Evolutionary conservation across 1,140 invertebrate genomes (phyloP), one percentile per base, ranked within the genome.

Genomic region (Eciton burchellii): DNA sequence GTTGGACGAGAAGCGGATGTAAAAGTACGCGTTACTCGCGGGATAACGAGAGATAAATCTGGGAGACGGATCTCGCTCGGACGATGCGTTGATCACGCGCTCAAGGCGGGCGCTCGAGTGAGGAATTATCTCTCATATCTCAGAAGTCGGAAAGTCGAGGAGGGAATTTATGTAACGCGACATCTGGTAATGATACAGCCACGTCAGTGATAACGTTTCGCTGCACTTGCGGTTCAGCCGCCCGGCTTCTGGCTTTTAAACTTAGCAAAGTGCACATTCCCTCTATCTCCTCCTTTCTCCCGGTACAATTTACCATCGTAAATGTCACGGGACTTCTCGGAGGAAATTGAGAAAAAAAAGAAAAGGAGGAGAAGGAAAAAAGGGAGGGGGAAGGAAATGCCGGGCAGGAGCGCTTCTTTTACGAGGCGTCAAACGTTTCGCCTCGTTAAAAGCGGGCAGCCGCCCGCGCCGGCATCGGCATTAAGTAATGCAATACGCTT

Each of bases 331-430:
- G 54, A 45, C 52, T 72, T 72, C 56, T 71, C 84, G 82, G n/a
- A 85, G 68, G 85, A 84, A 89, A 89, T 86, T 84, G 87, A 89
- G 90, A 87, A 86, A 89, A 89, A 91, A 81, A n/a, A n/a, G n/a
- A n/a, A n/a, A n/a, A n/a, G n/a, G n/a, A n/a, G n/a, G n/a, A n/a
- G n/a, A n/a, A n/a, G n/a, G n/a, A n/a, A n/a, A n/a, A n/a, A n/a
- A n/a, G n/a, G n/a, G n/a, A n/a, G n/a, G n/a, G n/a, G n/a, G n/a
- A n/a, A n/a, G n/a, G n/a, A n/a, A n/a, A n/a, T n/a, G 66, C 81
- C 82, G 87, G 86, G 9, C 66, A 14, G 52, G n/a, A 26, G 12
- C 82, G 71, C 63, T 74, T 21, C 76, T 84, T 88, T 89, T 89
- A 84, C 81, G 81, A 88, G 84, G 88, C 76, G 81, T 89, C 87